These are phyloP conservation scores for Scolopax mira DNA, from an alignment of 2,113 vertebrate genomes.

Conservation along the genomic window DNA sequence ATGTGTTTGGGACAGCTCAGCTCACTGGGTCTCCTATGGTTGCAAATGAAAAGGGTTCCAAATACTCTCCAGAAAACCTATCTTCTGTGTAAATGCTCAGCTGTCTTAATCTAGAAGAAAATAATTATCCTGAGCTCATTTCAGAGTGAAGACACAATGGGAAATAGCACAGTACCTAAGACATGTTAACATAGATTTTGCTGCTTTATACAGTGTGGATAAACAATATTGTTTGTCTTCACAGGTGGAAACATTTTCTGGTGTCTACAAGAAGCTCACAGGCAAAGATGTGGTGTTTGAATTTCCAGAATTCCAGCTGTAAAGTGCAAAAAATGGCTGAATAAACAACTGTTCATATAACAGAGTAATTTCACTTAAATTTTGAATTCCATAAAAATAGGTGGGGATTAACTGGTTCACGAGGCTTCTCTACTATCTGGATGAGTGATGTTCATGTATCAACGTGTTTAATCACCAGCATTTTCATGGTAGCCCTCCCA, in stretches of 20 bases:
- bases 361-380: conserved; percentile 50
- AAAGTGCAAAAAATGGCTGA: conserved; percentile 82
- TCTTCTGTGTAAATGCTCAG: not conserved
- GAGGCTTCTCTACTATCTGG: not conserved
- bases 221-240: conserved; percentile 24
- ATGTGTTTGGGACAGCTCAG: not conserved
- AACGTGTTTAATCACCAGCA: not conserved
- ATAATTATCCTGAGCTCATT: not conserved
- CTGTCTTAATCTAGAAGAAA: not conserved
- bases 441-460: not conserved
- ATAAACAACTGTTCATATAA: conserved; percentile 86
- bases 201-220: not conserved
- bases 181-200: not conserved
- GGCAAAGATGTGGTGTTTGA: conserved; percentile 99
- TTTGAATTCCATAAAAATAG: not conserved
- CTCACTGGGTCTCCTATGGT: not conserved
- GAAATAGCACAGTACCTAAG: not conserved
- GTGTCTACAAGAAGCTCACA: conserved; percentile 99
- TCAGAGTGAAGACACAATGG: not conserved
- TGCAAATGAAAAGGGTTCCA: not conserved
- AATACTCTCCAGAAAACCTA: not conserved
- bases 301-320: conserved; percentile 98
- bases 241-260: conserved; percentile 97
- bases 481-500: not conserved
- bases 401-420: not conserved